Base-by-base conservation (phyloP, 2,797 vertebrate genomes). In the Poecilia picta region DNA sequence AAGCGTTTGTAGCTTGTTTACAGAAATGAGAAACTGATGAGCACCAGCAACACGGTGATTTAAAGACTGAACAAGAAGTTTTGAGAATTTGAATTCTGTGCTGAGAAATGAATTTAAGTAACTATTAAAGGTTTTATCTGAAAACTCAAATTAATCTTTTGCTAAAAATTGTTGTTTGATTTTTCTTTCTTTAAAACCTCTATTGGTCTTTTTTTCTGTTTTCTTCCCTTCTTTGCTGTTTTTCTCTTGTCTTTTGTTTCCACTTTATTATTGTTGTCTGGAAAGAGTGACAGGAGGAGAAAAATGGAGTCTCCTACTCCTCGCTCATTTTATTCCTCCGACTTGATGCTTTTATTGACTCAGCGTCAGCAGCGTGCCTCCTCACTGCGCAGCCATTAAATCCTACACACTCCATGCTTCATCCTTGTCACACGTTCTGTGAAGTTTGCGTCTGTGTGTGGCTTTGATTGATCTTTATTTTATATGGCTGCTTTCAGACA, bases 291-390 rank as follows among this genome's bases (percentile, higher is more conserved):
- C 88, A 89, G 87, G 81, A 73, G 82, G 57, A 78, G 36, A 71
- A 76, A 76, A 85, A 87, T 73, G 76, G 83, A 83, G 74, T 47
- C 81, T 57, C 23, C 0, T 73, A 79, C 82, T 83, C 70, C 74
- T 90, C 79, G 39, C 47, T 88, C 87, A 8, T 68, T 85, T 87
- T 57, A 66, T 83, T 86, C 79, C 75, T 84, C 64, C 5, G 49
- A 87, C 81, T 86, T 80, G 83, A 90, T 86, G 85, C 87, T 92
- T 93, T 89, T 93, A 92, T 93, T 92, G 90, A 92, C 86, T 93
- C 92, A 89, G 91, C 90, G 86, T 88, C 84, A 84, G 81, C 85
- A 68, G 78, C 84, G 81, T 82, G 81, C 85, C 53, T 85, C 75
- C 76, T 83, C 25, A 3, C 71, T 2, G 78, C 79, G 81, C 79